Evolutionary conservation across 2,888 invertebrate species (phyloP).

Genomic region (Ophonus ardosiacus): DNA sequence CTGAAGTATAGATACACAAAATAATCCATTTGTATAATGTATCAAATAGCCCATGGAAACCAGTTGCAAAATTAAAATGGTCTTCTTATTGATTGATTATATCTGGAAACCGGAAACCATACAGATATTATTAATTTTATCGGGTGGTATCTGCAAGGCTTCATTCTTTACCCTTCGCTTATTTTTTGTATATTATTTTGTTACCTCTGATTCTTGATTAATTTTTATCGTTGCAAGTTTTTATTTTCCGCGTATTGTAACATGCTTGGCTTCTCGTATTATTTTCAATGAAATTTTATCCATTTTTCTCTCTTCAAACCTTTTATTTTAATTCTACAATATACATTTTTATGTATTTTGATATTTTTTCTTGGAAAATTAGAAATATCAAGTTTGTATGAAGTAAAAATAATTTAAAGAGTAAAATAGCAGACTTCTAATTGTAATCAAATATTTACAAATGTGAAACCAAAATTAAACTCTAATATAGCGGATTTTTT

Average conservation of each 20-base stretch:
- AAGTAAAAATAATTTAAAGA: too few relatives aligned
- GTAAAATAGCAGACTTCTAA: too few relatives aligned
- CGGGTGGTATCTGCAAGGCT: background rate
- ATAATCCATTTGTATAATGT: too few relatives aligned
- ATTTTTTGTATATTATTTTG: slow-evolving; percentile 23
- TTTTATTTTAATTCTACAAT: slow-evolving; percentile 4
- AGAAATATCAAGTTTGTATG: too few relatives aligned
- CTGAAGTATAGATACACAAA: too few relatives aligned
- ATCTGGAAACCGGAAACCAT: background rate
- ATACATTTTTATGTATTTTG: background rate
- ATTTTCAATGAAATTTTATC: slow-evolving; percentile 20
- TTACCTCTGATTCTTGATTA: slow-evolving; percentile 16
- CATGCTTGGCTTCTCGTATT: slow-evolving; percentile 11
- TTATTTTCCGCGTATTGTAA: slow-evolving; percentile 16
- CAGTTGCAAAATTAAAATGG: too few relatives aligned
- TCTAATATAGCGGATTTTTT: too few relatives aligned
- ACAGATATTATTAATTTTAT: slow-evolving; percentile 21
- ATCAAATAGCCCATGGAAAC: too few relatives aligned
- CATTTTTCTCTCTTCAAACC: background rate
- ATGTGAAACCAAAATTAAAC: too few relatives aligned
- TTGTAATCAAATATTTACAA: too few relatives aligned
- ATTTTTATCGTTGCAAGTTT: slow-evolving; percentile 15
- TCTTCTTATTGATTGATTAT: background rate
- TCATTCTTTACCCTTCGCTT: slow-evolving; percentile 18
- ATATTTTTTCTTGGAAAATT: background rate